A percentile compares a stretch with the other conserved stretches of the same genome.
Conservation (phyloP, 1,140 invertebrate species). For the Amphibalanus amphitrite region DNA sequence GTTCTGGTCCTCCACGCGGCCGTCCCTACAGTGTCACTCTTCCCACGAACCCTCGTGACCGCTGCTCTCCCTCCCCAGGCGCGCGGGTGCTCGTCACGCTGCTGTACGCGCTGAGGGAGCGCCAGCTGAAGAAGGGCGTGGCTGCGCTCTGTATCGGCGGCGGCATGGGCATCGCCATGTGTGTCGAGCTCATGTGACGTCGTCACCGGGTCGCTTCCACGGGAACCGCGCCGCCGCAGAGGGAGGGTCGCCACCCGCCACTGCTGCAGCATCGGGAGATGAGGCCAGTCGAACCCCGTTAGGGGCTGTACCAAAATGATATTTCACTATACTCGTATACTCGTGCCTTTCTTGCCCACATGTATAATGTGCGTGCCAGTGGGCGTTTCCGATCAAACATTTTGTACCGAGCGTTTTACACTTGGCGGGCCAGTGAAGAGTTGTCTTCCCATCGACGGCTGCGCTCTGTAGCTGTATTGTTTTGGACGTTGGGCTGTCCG, state of each 20-base stretch:
- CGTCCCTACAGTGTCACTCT: too few relatives aligned
- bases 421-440: too few relatives aligned
- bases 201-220: conserved; percentile 12
- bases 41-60: too few relatives aligned
- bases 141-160: conserved; percentile 74
- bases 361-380: not conserved
- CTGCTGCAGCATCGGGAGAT: too few relatives aligned
- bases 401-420: not conserved
- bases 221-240: too few relatives aligned
- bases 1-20: too few relatives aligned
- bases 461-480: too few relatives aligned
- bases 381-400: not conserved
- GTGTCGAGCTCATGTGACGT: conserved; percentile 37
- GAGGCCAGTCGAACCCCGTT: too few relatives aligned
- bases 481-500: too few relatives aligned
- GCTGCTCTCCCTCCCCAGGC: too few relatives aligned
- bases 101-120: conserved; percentile 42
- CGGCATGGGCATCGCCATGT: conserved; percentile 81
- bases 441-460: too few relatives aligned
- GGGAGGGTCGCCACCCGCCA: not conserved
- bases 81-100: conserved; percentile 55
- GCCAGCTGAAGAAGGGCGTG: conserved; percentile 48
- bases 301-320: not conserved
- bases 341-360: not conserved
- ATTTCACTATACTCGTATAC: not conserved